Evolutionary conservation across 1,140 invertebrate species (phyloP).

Genomic region (Ceratina japonica): DNA sequence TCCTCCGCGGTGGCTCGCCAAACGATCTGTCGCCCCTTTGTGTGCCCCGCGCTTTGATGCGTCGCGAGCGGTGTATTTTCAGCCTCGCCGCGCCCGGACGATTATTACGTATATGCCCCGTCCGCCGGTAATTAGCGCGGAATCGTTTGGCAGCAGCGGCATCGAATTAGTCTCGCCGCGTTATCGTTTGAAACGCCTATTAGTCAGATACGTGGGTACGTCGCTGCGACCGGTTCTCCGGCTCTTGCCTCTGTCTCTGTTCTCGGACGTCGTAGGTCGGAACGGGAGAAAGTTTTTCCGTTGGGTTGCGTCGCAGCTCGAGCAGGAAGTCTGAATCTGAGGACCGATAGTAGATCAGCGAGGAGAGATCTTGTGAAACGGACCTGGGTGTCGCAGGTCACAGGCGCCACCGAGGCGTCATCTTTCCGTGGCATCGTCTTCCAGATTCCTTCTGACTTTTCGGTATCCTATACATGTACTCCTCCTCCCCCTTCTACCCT

Average conservation of each 20-base stretch:
- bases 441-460: conserved; percentile 28
- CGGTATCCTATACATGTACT: background rate
- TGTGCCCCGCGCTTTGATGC: conserved; percentile 46
- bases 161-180: conserved; percentile 23
- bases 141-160: background rate
- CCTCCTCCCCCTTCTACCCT: conserved; percentile 46
- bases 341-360: conserved; percentile 34
- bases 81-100: conserved; percentile 7
- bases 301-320: background rate
- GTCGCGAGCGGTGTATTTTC: conserved; percentile 47
- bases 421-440: conserved; percentile 75
- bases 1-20: conserved; percentile 47
- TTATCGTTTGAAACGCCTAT: conserved; percentile 24
- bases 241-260: background rate
- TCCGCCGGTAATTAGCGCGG: conserved; percentile 27
- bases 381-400: conserved; percentile 57
- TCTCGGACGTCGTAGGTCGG: too few relatives aligned
- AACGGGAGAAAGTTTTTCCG: conserved; percentile 1
- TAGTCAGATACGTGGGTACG: background rate
- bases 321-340: background rate
- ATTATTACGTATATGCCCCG: conserved; percentile 55
- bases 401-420: conserved; percentile 76
- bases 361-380: conserved; percentile 61
- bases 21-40: conserved; percentile 52
- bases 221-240: background rate